Evolutionary conservation across 2,797 vertebrate genomes (phyloP).

Genomic region (Myripristis murdjan): DNA sequence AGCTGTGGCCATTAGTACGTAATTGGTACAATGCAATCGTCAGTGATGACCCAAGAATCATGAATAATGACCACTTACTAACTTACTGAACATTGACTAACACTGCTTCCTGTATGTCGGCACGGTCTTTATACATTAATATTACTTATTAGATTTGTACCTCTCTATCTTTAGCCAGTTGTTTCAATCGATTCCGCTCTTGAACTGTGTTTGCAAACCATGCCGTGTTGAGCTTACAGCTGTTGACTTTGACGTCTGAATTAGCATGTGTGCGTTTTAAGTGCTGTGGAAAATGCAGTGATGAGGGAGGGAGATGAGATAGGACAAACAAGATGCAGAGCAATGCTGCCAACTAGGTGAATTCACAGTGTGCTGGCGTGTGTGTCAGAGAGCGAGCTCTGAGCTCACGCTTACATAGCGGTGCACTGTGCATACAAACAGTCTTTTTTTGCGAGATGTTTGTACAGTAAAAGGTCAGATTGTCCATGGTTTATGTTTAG

Average conservation of each 20-base stretch:
- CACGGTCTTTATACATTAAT: not conserved
- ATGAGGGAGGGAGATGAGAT: constrained; percentile 30
- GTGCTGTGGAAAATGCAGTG: constrained; percentile 8
- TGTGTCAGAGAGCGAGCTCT: constrained; percentile 28
- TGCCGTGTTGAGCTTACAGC: not conserved
- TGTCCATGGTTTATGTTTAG: constrained; percentile 32
- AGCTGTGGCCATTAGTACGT: constrained; percentile 35
- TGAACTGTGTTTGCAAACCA: constrained; percentile 6
- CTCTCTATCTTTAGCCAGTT: not conserved
- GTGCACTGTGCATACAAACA: constrained; percentile 45
- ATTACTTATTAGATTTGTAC: not conserved
- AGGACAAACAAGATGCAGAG: constrained; percentile 28
- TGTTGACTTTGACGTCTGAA: constrained; percentile 27
- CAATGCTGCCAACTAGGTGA: constrained; percentile 52
- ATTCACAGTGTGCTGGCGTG: constrained; percentile 67
- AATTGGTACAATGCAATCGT: constrained; percentile 24
- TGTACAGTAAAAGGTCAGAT: constrained; percentile 42
- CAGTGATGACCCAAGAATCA: constrained; percentile 31
- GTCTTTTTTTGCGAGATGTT: constrained; percentile 17
- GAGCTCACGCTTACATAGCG: constrained; percentile 35
- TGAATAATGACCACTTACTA: constrained; percentile 42
- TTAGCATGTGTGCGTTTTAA: constrained; percentile 15
- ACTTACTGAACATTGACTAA: constrained; percentile 30
- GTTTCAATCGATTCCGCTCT: not conserved
- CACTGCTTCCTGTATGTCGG: constrained; percentile 10